phyloP scores from a whole-genome alignment of 1,140 invertebrate genomes.

The Dolichoris vasculosae region DNA sequence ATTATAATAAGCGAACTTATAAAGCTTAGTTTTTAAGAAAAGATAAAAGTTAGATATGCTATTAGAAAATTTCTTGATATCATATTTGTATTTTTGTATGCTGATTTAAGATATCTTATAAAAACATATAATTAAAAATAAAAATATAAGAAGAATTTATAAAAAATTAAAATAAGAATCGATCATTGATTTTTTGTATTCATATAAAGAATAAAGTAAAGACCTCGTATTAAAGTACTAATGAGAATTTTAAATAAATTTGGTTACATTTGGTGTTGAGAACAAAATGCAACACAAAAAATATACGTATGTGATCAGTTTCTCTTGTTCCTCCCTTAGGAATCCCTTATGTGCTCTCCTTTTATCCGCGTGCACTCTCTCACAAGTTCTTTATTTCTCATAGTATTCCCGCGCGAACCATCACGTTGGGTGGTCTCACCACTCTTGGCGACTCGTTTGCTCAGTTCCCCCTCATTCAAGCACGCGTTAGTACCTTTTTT shows the following conservation, averaged over 20 bases:
- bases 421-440: conserved; percentile 74
- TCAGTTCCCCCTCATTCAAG: not conserved
- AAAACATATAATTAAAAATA: no score
- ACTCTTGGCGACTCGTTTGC: conserved; percentile 68
- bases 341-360: conserved; percentile 58
- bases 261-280: no score
- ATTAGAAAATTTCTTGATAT: no score
- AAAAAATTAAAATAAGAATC: conserved; percentile 59
- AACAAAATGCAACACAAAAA: conserved; percentile 54
- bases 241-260: conserved; percentile 2
- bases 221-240: conserved; percentile 70
- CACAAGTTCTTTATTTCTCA: conserved; percentile 55
- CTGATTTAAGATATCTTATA: no score
- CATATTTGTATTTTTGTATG: no score
- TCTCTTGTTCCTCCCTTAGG: conserved; percentile 42
- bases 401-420: conserved; percentile 61
- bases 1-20: no score
- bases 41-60: no score
- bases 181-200: conserved; percentile 72
- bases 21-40: no score
- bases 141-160: not conserved
- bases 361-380: conserved; percentile 48
- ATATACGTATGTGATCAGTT: conserved; percentile 30
- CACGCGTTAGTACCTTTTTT: conserved; percentile 53
- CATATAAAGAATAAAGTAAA: conserved; percentile 62